Base-by-base conservation (phyloP, 1,140 invertebrate species). In the Drosophila arawakana region DNA sequence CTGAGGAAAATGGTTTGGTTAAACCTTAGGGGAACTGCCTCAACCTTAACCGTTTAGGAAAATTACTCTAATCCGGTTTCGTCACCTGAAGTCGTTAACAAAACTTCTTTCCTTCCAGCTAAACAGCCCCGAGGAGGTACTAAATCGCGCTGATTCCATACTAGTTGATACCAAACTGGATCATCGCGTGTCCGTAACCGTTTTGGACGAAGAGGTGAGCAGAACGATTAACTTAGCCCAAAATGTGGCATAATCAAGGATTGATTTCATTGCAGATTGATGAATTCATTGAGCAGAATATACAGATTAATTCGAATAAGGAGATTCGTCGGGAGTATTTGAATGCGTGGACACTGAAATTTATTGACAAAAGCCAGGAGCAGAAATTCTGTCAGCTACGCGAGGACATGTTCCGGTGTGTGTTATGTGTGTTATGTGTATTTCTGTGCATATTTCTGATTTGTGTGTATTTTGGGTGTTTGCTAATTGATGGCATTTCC, bases 291-390 rank as follows among this genome's bases (percentile, higher is more conserved):
- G 97, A 98, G 78, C 95, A 97, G 75, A 96, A 95, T 63, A 98
- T 98, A 37, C 97, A 99, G 93, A 97, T 98, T 47, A 97, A 97
- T 79, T 98, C 97, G 70, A 98, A 99, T 92, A 97, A 98, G 81
- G 94, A 96, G 63, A 98, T 99, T 94, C 94, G 97, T 15, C 95
- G 95, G 10, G 96, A 97, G 21, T 97, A 98, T 92, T 96, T 98
- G 73, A 96, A 96, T 83, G 93, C 95, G 3, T 97, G 97, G 95
- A 96, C 96, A 2, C 93, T 99, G 13, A 95, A 96, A 57, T 99
- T 99, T 91, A 96, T 96, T 46, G 96, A 97, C 58, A 73, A 81
- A 5, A 81, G 90, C 3, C 91, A 94, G 47, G 94, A 94, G 76
- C 73, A 82, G 11, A 91, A 92, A 63, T 98, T 98, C 93, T 96